Percentiles rank a stretch among this genome's conserved stretches.
These are phyloP conservation scores for Epinephelus fuscoguttatus DNA, from an alignment of 2,113 vertebrate genomes.

Conservation along the genomic window DNA sequence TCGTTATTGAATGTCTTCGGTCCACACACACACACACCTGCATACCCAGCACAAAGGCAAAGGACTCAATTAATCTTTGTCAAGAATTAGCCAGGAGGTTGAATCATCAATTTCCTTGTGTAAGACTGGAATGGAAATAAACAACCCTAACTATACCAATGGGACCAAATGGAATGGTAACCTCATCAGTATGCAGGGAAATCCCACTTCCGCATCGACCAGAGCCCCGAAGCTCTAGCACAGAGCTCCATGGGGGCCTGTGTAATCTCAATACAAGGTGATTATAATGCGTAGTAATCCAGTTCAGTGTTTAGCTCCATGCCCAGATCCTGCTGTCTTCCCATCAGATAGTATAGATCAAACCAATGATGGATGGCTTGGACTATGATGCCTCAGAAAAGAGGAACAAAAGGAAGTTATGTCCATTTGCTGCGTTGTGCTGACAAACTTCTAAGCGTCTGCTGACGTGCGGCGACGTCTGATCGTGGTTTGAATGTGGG, in stretches of 20 bases:
- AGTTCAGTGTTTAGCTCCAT: background rate
- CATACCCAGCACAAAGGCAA: conserved; percentile 42
- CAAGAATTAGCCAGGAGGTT: conserved; percentile 62
- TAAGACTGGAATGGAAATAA: conserved; percentile 59
- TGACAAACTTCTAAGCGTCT: background rate
- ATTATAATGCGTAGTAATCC: conserved; percentile 39
- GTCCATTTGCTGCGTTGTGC: background rate
- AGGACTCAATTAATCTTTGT: conserved; percentile 73
- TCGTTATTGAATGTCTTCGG: conserved; percentile 11
- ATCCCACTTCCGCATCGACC: conserved; percentile 41
- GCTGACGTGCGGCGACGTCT: background rate
- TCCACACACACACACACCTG: conserved; percentile 7
- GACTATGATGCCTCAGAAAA: background rate
- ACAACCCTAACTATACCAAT: conserved; percentile 26
- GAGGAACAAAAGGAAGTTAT: background rate
- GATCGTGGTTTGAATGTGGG: conserved; percentile 17
- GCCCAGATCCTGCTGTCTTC: background rate
- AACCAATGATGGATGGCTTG: background rate
- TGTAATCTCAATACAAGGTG: conserved; percentile 32
- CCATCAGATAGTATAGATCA: conserved; percentile 3
- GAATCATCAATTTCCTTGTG: conserved; percentile 62
- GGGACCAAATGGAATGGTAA: conserved; percentile 31
- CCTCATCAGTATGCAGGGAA: conserved; percentile 62
- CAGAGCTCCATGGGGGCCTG: background rate
- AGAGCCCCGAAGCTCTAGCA: conserved; percentile 17